Evolutionary conservation across 2,113 vertebrate species (phyloP), one percentile per base, ranked within the genome.

Genomic region (Murina feae): DNA sequence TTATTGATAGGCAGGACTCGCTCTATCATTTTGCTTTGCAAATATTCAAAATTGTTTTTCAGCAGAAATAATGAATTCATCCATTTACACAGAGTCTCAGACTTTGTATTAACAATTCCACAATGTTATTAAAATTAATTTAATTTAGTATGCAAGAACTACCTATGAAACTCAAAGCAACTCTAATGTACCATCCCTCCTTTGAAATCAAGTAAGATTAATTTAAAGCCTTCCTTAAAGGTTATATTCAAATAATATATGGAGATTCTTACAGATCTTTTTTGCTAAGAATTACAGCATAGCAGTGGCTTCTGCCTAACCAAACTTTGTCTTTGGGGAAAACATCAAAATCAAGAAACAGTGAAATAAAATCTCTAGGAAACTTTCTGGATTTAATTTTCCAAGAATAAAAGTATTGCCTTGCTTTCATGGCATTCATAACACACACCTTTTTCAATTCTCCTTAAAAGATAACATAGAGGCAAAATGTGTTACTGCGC

Each of bases 381-480:
- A 92, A 79, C 37, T 87, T 88, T 93, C 44, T 95, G 93, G 17
- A 91, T 95, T 89, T 91, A 91, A 96, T 93, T 94, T 96, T 55
- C 86, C 63, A 28, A 49, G 88, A 39, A 42, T 90, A 75, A 60
- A 94, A 93, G 49, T 86, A 14, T 74, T 87, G 28, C 83, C 53
- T 95, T 93, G 23, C 65, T 91, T 95, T 32, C 82, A 39, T 91
- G 51, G 32, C 65, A 96, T 47, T 89, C 71, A 90, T 71, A 91
- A 65, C 47, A 82, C 83, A 30, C 94, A 58, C n/a, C 23, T 93
- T 93, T 94, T 96, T 96, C 39, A 4, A 82, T 95, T 96, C 58
- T 94, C 55, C 96, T 93, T 95, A 85, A 95, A 96, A 96, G 88
- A 96, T 90, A 96, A 86, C 76, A 93, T 96, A 94, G 58, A 93